A percentile compares a stretch with the other conserved stretches of the same genome.
Evolutionary conservation across 2,113 vertebrate genomes (phyloP).

Genomic region (Spilogale gracilis): DNA sequence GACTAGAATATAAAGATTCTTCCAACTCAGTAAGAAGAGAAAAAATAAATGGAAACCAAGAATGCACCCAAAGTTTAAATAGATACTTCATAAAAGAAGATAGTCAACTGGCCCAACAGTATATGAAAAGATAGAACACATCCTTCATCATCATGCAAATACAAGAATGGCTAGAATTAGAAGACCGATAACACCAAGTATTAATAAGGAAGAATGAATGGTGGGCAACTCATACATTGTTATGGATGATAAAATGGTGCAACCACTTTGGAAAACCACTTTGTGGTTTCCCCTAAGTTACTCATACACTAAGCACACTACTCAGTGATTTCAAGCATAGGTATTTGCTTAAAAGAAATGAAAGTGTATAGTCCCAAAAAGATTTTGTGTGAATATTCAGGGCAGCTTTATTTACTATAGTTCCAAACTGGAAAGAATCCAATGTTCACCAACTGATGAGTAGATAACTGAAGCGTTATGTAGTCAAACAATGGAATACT

Average conservation of each 20-base stretch:
- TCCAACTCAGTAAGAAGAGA: neutral
- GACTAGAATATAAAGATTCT: conserved; percentile 13
- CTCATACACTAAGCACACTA: neutral
- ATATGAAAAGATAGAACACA: neutral
- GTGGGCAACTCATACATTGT: neutral
- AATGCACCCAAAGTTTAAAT: neutral
- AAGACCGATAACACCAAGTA: neutral
- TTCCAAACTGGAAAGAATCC: neutral
- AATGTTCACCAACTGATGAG: neutral
- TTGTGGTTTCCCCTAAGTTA: neutral
- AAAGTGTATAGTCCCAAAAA: conserved; percentile 5
- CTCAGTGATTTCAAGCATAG: neutral
- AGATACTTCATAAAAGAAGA: conserved; percentile 2
- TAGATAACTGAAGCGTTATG: neutral
- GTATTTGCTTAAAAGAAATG: neutral
- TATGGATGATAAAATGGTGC: neutral
- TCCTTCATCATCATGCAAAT: neutral
- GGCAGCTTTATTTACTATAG: neutral
- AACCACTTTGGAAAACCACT: neutral
- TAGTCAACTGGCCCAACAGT: neutral
- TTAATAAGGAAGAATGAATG: neutral
- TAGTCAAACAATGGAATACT: neutral
- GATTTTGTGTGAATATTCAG: conserved; percentile 12
- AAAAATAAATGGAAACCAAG: neutral
- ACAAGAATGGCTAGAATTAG: neutral